Conservation (phyloP, 2,888 invertebrate genomes). For the Drosophila colorata region DNA sequence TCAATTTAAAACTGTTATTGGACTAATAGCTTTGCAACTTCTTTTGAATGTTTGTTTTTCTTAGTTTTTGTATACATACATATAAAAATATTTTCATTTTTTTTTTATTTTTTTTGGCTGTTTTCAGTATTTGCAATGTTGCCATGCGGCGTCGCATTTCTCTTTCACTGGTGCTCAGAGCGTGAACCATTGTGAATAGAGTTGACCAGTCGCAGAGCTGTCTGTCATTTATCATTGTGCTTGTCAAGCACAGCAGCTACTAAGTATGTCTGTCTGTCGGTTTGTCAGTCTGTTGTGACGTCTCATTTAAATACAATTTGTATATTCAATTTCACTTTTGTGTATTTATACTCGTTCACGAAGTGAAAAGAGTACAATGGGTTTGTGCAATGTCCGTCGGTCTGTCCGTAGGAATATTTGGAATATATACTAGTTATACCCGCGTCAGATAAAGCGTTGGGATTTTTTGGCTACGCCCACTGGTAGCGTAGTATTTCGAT, state of each 20-base stretch:
- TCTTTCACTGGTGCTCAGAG: conserved; percentile 35
- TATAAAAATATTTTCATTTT: too few species aligned
- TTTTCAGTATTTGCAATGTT: conserved; percentile 7
- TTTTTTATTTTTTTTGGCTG: neutral
- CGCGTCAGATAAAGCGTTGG: too few species aligned
- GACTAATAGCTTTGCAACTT: conserved; percentile 49
- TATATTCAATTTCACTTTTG: conserved; percentile 2
- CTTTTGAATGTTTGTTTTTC: conserved; percentile 26
- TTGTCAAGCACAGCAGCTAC: conserved; percentile 32
- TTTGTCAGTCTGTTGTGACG: conserved; percentile 31
- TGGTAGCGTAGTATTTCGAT: too few species aligned
- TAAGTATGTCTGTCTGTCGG: conserved; percentile 2
- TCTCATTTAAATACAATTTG: conserved; percentile 40
- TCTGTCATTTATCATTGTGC: conserved; percentile 53
- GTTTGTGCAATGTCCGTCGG: too few species aligned
- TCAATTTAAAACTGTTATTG: conserved; percentile 43
- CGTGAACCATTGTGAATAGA: conserved; percentile 40
- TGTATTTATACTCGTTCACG: too few species aligned
- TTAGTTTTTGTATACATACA: conserved; percentile 12
- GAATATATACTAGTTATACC: too few species aligned
- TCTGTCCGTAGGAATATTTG: too few species aligned
- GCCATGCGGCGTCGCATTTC: conserved; percentile 25
- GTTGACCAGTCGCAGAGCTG: conserved; percentile 33
- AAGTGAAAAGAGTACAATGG: too few species aligned
- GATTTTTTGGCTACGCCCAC: too few species aligned